Base-by-base conservation (phyloP, 2,113 vertebrate species). In the Triplophysa rosa region DNA sequence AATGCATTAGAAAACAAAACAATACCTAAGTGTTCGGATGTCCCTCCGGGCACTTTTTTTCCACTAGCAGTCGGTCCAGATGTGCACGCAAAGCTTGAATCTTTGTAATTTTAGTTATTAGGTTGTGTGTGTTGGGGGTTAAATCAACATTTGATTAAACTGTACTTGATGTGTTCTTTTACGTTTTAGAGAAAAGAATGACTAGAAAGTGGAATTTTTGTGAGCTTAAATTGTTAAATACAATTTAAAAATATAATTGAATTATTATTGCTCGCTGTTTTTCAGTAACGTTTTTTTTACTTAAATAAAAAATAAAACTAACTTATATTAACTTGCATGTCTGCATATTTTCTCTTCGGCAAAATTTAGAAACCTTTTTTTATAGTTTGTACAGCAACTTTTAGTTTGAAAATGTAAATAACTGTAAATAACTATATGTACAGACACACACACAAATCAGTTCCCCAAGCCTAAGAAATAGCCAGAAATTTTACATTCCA, bases 401-500 rank as follows among this genome's bases (percentile, higher is more conserved):
- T 42, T 10, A 42, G 1, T 42, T 42, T 10, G 10, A 42, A 42
- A 10, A 1, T 42, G 40, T 42, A 42, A 42, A 42, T 29, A 29
- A 29, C 26, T 26, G 26, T 26, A 40, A 40, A 8, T 40, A 40
- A 40, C 8, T 40, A 40, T 40, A n/a, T n/a, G 17, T 9, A 8
- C 3, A 45, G 42, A 45, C 42, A 12, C 42, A 45, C 42, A 45
- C 42, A 24, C 24, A 59, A n/a, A 33, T n/a, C 4, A 65, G 24
- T 62, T 54, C 23, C 63, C 24, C 63, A 24, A 10, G 17, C 59
- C 61, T 37, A 67, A 17, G 62, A 77, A 26, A 59, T 26, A 49
- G 59, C 16, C 5, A 67, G 24, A 23, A 21, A 70, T 21, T 73
- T 70, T 24, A 8, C 19, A 59, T 78, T 52, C 26, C 54, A 72